Percentiles rank a stretch among this genome's conserved stretches.
These are phyloP conservation scores for Drosophila pseudoananassae DNA, from an alignment of 1,140 invertebrate genomes.

Conservation along the genomic window DNA sequence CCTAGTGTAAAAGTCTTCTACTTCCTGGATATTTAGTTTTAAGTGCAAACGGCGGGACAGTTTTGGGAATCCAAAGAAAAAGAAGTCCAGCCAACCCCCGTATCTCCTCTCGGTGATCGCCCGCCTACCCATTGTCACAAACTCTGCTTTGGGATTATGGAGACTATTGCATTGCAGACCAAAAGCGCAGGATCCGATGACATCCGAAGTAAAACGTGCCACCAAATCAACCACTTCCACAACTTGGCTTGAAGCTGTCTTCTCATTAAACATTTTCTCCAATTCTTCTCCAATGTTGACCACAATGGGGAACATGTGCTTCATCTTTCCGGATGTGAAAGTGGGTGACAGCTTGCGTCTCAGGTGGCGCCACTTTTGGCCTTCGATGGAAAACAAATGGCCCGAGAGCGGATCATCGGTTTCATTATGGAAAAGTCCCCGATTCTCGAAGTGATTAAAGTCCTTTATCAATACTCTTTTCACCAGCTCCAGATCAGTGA, in stretches of 20 bases:
- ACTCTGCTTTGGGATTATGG: constrained; percentile 84
- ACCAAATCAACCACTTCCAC: constrained; percentile 81
- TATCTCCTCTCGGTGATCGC: constrained; percentile 60
- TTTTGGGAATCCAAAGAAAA: constrained; percentile 58
- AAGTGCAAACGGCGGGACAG: constrained; percentile 47
- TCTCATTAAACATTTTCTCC: constrained; percentile 60
- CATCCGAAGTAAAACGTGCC: constrained; percentile 84
- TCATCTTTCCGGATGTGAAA: constrained; percentile 87
- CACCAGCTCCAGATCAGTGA: constrained; percentile 86
- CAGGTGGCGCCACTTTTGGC: constrained; percentile 86
- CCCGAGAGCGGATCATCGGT: constrained; percentile 84
- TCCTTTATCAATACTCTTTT: constrained; percentile 87
- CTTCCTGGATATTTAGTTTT: constrained; percentile 62
- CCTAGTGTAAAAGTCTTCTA: constrained; percentile 84
- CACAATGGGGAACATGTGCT: constrained; percentile 85
- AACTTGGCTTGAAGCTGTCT: constrained; percentile 14
- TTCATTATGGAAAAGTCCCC: constrained; percentile 84
- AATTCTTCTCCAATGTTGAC: constrained; percentile 76
- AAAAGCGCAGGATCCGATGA: constrained; percentile 84
- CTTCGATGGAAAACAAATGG: constrained; percentile 84
- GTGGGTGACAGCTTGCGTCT: constrained; percentile 85
- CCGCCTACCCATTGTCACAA: constrained; percentile 78
- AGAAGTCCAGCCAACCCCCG: constrained; percentile 35
- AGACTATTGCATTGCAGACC: constrained; percentile 84
- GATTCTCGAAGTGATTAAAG: constrained; percentile 85